Evolutionary conservation across 2,888 invertebrate species (phyloP).

Genomic region (Platycheirus albimanus): DNA sequence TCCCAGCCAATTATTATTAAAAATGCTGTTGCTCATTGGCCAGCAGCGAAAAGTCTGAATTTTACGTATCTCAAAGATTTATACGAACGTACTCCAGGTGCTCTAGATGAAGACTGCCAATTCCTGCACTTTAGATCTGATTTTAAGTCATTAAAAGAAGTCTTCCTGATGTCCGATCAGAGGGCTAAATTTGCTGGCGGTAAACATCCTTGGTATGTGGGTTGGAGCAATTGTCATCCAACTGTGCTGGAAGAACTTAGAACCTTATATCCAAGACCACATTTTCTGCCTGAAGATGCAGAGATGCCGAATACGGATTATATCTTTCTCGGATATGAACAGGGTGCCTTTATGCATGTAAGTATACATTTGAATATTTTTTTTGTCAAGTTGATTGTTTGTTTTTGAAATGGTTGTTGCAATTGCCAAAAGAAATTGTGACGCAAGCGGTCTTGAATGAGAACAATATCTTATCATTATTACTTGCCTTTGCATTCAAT

Average conservation of each 20-base stretch:
- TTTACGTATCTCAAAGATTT: conserved; percentile 88
- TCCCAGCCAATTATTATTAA: conserved; percentile 91
- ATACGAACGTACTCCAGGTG: conserved; percentile 87
- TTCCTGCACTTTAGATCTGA: conserved; percentile 94
- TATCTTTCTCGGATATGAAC: conserved; percentile 95
- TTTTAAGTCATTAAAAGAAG: conserved; percentile 89
- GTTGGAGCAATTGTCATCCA: conserved; percentile 96
- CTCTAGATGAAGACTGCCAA: conserved; percentile 92
- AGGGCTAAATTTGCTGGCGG: conserved; percentile 85
- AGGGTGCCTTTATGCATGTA: conserved; percentile 95
- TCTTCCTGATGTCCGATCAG: conserved; percentile 88
- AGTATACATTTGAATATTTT: conserved; percentile 78
- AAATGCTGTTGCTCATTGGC: conserved; percentile 90
- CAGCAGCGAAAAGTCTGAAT: conserved; percentile 87
- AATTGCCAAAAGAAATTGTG: too few species aligned
- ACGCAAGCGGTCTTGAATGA: too few species aligned
- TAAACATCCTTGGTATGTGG: conserved; percentile 93
- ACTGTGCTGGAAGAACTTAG: conserved; percentile 89
- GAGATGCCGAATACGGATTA: conserved; percentile 94
- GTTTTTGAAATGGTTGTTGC: too few species aligned
- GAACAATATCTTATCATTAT: too few species aligned
- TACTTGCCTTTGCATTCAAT: too few species aligned
- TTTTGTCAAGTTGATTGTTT: too few species aligned
- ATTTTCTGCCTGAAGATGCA: conserved; percentile 94
- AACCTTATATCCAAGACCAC: conserved; percentile 90